These are phyloP conservation scores for Neodiprion virginianus DNA, from an alignment of 1,140 invertebrate species.

Conservation along the genomic window DNA sequence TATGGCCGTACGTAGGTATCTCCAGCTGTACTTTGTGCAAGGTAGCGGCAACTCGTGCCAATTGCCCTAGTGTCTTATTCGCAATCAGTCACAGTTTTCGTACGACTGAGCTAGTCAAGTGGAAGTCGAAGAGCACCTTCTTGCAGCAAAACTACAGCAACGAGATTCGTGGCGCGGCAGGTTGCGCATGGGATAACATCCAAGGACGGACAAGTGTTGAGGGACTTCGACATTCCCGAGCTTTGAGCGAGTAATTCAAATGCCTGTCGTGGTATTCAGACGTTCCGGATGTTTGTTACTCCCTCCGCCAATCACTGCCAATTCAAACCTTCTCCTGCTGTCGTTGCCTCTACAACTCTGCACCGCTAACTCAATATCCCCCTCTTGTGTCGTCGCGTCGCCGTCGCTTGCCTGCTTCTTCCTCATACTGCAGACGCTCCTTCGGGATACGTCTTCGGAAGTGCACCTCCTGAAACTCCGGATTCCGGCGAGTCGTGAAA, in stretches of 20 bases:
- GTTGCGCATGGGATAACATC: not conserved
- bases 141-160: no score
- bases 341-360: constrained; percentile 42
- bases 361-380: constrained; percentile 43
- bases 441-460: no score
- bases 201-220: not conserved
- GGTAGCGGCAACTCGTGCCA: no score
- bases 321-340: constrained; percentile 30
- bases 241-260: not conserved
- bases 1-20: no score
- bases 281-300: constrained; percentile 46
- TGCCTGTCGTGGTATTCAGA: not conserved
- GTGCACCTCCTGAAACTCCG: no score
- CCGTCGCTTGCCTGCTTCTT: not conserved
- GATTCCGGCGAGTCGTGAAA: no score
- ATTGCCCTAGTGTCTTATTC: no score
- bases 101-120: no score
- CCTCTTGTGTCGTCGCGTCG: not conserved
- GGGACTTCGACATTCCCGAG: not conserved
- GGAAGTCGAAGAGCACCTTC: no score
- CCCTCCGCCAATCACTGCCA: constrained; percentile 43
- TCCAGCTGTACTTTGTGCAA: no score
- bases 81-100: no score
- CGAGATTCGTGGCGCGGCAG: not conserved
- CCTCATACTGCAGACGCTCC: no score